Evolutionary conservation across 1,140 invertebrate genomes (phyloP), one percentile per base, ranked within the genome.

Genomic region (Polyergus mexicanus): DNA sequence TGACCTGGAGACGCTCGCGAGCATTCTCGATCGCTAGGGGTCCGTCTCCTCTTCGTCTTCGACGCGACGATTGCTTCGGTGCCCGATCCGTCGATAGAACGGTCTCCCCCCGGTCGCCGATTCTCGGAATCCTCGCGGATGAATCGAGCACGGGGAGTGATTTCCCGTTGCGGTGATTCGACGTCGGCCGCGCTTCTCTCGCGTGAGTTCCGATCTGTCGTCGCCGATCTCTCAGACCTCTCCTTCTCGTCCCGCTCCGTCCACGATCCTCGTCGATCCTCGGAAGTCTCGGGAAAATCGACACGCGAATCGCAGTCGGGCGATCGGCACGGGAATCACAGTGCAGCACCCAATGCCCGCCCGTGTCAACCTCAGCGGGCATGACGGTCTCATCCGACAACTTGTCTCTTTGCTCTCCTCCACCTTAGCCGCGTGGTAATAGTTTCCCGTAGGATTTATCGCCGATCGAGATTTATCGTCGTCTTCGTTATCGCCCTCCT

Each of bases 331-430:
- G 88, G 90, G 92, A 89, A 92, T 92, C 86, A 92, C 91, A 92
- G 91, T 93, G 90, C 93, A 94, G 92, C 92, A 94, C 93, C 92
- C 91, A 92, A 90, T 92, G 92, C 92, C 91, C 91, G 91, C 89
- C 90, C 91, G 90, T 91, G 90, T 93, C 90, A 88, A 92, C 92
- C 93, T 90, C 92, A 92, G 86, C 92, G 91, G 87, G 93, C 94
- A 94, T 94, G 93, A 94, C 93, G 93, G 90, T 94, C 93, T 94
- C 93, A 91, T 92, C 92, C 90, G 89, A 88, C 86, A 90, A 90
- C 92, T 87, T 74, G 83, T 90, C 75, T 66, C 84, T 71, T 86
- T 85, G 84, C 81, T 88, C 86, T 87, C 80, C 72, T 85, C 88
- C 72, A 44, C 32, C 84, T 65, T 85, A 68, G 62, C 81, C 60